These are phyloP conservation scores for Rhodophaea formosa DNA, from an alignment of 2,888 invertebrate species.

Conservation along the genomic window DNA sequence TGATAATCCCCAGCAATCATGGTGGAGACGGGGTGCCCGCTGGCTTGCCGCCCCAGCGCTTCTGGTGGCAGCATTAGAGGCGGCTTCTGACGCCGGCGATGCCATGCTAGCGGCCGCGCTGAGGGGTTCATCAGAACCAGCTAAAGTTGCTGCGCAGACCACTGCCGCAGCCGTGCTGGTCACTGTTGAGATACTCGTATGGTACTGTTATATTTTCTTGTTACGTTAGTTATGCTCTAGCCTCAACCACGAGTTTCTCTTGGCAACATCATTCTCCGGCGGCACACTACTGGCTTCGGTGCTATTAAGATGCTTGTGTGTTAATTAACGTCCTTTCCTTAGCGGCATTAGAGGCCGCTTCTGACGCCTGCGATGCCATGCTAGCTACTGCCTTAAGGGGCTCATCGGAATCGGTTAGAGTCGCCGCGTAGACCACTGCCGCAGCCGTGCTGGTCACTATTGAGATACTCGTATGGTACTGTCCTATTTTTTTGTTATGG, in stretches of 20 bases:
- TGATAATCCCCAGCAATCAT: conserved; percentile 52
- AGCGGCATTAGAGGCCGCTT: conserved; percentile 63
- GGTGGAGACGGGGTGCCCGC: conserved; percentile 71
- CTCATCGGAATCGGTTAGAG: conserved; percentile 44
- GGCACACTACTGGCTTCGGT: too few relatives aligned
- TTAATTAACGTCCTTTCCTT: too few relatives aligned
- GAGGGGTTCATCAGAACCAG: conserved; percentile 52
- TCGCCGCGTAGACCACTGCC: conserved; percentile 48
- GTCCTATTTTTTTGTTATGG: neutral
- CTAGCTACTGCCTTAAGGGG: conserved; percentile 60
- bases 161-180: conserved; percentile 57
- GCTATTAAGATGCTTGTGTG: too few relatives aligned
- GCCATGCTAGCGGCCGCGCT: conserved; percentile 60
- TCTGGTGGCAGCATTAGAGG: conserved; percentile 64
- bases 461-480: conserved; percentile 69
- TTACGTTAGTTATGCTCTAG: too few relatives aligned
- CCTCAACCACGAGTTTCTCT: too few relatives aligned
- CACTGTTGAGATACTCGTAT: conserved; percentile 68
- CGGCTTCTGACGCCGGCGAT: conserved; percentile 67
- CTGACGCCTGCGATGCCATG: conserved; percentile 67
- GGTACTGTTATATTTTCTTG: conserved; percentile 39
- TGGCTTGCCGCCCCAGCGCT: conserved; percentile 72
- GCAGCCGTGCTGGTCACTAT: conserved; percentile 62
- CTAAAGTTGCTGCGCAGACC: conserved; percentile 45
- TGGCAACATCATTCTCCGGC: too few relatives aligned